Evolutionary conservation across 2,797 vertebrate genomes (phyloP), one percentile per base, ranked within the genome.

Genomic region (Sylvilagus floridanus): DNA sequence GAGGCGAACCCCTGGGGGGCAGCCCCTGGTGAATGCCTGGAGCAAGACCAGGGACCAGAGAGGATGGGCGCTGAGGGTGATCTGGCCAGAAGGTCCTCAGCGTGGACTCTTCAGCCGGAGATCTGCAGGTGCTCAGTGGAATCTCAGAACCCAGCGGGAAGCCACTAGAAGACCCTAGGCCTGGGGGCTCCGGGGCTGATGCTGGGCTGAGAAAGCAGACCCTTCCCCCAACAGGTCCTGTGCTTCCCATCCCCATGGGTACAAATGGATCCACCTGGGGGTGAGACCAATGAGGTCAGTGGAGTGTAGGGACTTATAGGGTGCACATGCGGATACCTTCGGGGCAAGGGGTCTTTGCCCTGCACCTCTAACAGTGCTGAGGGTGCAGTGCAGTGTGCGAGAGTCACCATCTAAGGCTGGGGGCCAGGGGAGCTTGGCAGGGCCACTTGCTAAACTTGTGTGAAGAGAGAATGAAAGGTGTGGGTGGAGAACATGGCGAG

Each of bases 301-400:
- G 30, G 62, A 42, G 2, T 17, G 26, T 10, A 37, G 63, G 13
- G 88, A 28, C 84, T 78, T 32, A 13, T 9, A 60, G 30, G 21
- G 21, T 1, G 4, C 30, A 6, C 42, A 0, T 13, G 3, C 65
- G 21, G 60, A 9, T 3, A 47, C 1, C 88, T 5, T 60, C 0
- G 3, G n/a, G 54, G 17, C 9, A 2, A 22, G 17, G 19, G 60
- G 4, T 32, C n/a, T n/a, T 47, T 19, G 32, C 22, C 62, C 14
- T 4, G 17, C 0, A 11, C 12, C 73, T 73, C 21, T 4, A 12
- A 28, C 7, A 22, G 22, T 71, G 72, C 37, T 32, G 68, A 10
- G 35, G 1, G 4, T 30, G 13, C 7, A 14, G 13, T 42, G 30
- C 66, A 24, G 21, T 2, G 42, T 47, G 4, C 22, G 57, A 37